Conservation (phyloP, 2,113 vertebrate genomes). For the Stegastes partitus region DNA sequence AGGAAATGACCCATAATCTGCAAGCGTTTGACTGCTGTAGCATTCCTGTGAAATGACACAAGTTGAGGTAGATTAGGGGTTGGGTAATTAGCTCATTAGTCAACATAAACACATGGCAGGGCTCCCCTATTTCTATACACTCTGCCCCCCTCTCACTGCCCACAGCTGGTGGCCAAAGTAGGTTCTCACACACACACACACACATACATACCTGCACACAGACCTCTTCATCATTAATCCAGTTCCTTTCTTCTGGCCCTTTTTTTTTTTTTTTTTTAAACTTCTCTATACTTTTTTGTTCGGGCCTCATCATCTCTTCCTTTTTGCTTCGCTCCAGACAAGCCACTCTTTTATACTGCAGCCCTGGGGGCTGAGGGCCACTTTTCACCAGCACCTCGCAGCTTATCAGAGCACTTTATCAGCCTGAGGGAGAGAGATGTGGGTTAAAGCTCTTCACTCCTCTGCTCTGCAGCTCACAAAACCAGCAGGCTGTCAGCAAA, state of each 20-base stretch:
- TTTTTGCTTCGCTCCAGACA: slow-evolving; percentile 83
- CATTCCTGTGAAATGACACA: slow-evolving; percentile 87
- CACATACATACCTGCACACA: slow-evolving; percentile 43
- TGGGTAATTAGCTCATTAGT: slow-evolving; percentile 86
- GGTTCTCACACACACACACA: slow-evolving; percentile 33
- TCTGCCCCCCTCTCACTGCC: slow-evolving; percentile 54
- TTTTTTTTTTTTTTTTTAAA: slow-evolving; percentile 44
- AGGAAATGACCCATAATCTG: slow-evolving; percentile 86
- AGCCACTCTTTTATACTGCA: slow-evolving; percentile 89
- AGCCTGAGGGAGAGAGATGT: slow-evolving; percentile 90
- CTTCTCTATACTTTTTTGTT: slow-evolving; percentile 53
- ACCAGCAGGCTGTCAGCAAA: slow-evolving; percentile 83
- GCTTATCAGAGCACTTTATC: slow-evolving; percentile 99
- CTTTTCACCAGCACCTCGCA: slow-evolving; percentile 83
- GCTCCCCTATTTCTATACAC: slow-evolving; percentile 66
- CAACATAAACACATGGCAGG: slow-evolving; percentile 83
- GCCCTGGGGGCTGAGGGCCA: slow-evolving; percentile 83
- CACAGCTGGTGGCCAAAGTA: slow-evolving; percentile 79
- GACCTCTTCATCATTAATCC: slow-evolving; percentile 68
- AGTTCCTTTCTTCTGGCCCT: slow-evolving; percentile 54
- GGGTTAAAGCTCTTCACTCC: slow-evolving; percentile 90
- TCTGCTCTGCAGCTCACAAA: slow-evolving; percentile 77
- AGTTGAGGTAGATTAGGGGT: slow-evolving; percentile 80
- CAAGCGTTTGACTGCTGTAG: slow-evolving; percentile 80
- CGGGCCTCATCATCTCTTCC: slow-evolving; percentile 63